phyloP scores from a whole-genome alignment of 92 coral and sea anemone species.

The Zoanthus sansibaricus region DNA sequence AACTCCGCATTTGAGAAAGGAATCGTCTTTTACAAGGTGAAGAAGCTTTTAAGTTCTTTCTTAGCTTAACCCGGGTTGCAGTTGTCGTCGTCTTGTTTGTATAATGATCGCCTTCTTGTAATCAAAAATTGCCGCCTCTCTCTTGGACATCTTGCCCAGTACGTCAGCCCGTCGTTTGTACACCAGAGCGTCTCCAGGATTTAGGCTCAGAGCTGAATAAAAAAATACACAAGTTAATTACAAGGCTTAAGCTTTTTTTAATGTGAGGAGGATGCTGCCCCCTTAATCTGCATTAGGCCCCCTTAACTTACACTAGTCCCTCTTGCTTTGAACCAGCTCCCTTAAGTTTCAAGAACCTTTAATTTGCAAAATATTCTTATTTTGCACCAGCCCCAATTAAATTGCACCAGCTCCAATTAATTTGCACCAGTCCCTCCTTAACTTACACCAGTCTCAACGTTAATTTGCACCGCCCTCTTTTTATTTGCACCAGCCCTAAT shows the following conservation, averaged over 20 bases:
- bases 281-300: too few species aligned
- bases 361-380: too few species aligned
- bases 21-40: not conserved
- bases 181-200: conserved; percentile 98
- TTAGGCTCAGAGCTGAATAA: conserved; percentile 79
- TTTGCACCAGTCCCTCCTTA: too few species aligned
- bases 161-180: conserved; percentile 97
- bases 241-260: not conserved
- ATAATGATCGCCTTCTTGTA: conserved; percentile 95
- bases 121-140: conserved; percentile 89
- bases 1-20: not conserved
- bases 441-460: too few species aligned
- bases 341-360: too few species aligned
- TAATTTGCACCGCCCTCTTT: too few species aligned
- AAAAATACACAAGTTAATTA: conserved; percentile 1
- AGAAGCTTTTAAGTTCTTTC: not conserved
- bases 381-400: too few species aligned
- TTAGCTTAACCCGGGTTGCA: conserved; percentile 13
- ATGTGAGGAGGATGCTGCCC: too few species aligned
- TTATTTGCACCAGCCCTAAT: too few species aligned
- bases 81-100: conserved; percentile 73
- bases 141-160: conserved; percentile 83
- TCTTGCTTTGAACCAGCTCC: too few species aligned
- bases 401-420: too few species aligned
- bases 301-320: too few species aligned